Evolutionary conservation across 2,888 invertebrate genomes (phyloP).

Genomic region (Tiliacea aurago): DNA sequence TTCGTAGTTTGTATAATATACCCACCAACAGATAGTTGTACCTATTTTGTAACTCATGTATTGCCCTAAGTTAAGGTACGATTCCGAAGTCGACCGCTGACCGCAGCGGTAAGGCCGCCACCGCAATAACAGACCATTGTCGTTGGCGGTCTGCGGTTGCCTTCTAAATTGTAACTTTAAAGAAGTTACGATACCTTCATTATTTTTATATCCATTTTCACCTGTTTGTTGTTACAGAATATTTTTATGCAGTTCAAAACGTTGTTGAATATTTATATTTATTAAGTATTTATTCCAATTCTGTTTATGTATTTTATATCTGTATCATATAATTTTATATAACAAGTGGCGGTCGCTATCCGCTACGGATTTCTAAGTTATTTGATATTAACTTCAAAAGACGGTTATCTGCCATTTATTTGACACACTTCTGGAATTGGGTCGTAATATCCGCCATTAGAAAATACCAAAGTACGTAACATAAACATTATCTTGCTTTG

Average conservation of each 20-base stretch:
- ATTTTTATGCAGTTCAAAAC: conserved; percentile 46
- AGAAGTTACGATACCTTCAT: conserved; percentile 38
- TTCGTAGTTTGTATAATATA: conserved; percentile 57
- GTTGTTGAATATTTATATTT: conserved; percentile 43
- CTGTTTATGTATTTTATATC: not conserved
- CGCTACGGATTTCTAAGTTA: not conserved
- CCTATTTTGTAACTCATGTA: conserved; percentile 60
- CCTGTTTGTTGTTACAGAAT: conserved; percentile 55
- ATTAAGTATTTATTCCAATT: conserved; percentile 4
- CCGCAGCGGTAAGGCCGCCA: not conserved
- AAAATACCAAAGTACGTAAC: not conserved
- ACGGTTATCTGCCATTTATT: not conserved
- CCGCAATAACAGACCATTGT: not conserved
- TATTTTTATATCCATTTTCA: conserved; percentile 61
- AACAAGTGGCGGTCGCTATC: not conserved
- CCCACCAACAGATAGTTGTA: conserved; percentile 35
- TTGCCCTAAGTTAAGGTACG: conserved; percentile 29
- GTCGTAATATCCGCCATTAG: not conserved
- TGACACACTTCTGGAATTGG: not conserved
- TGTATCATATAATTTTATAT: not conserved
- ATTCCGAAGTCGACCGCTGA: not conserved
- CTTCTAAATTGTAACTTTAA: conserved; percentile 18
- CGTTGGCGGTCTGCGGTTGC: not conserved
- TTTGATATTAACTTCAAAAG: not conserved
- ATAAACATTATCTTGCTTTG: not conserved